These are phyloP conservation scores for Amphiura filiformis DNA, from an alignment of 35 echinoderm and acorn worm species.

Conservation along the genomic window DNA sequence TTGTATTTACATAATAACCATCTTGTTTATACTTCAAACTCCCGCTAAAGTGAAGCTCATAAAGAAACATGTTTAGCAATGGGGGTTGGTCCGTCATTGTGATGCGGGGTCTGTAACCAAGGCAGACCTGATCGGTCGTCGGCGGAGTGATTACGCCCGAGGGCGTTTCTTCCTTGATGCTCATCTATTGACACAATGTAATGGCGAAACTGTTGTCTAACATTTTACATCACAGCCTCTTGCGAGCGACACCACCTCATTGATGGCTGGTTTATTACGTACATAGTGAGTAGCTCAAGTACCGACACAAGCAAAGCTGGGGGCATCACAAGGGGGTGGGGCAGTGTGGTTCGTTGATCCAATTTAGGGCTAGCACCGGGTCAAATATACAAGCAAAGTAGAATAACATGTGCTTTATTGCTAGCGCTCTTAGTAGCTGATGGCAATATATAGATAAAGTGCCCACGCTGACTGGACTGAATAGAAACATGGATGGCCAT, in stretches of 20 bases:
- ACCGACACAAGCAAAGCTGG: too few relatives aligned
- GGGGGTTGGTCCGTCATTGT: not conserved
- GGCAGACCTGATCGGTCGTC: too few relatives aligned
- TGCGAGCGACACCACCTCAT: too few relatives aligned
- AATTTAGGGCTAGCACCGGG: constrained; percentile 4
- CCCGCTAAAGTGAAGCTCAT: not conserved
- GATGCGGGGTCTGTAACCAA: not conserved
- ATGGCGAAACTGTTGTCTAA: constrained; percentile 14
- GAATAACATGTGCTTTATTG: constrained; percentile 5
- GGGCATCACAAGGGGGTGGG: not conserved
- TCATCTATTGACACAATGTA: constrained; percentile 3
- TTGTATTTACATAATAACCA: not conserved
- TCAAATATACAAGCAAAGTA: not conserved
- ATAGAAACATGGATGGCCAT: too few relatives aligned
- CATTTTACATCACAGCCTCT: not conserved
- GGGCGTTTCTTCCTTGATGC: not conserved
- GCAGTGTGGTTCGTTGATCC: constrained; percentile 1
- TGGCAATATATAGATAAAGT: too few relatives aligned
- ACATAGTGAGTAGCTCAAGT: too few relatives aligned
- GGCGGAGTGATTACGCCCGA: not conserved
- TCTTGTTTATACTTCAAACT: constrained; percentile 12
- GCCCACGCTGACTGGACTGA: too few relatives aligned
- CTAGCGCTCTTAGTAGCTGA: too few relatives aligned
- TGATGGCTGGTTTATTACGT: too few relatives aligned
- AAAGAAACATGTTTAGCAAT: constrained; percentile 4